A percentile compares a stretch with the other conserved stretches of the same genome.
phyloP scores from a whole-genome alignment of 2,888 invertebrate species.

The Drepanosiphum platanoidis region DNA sequence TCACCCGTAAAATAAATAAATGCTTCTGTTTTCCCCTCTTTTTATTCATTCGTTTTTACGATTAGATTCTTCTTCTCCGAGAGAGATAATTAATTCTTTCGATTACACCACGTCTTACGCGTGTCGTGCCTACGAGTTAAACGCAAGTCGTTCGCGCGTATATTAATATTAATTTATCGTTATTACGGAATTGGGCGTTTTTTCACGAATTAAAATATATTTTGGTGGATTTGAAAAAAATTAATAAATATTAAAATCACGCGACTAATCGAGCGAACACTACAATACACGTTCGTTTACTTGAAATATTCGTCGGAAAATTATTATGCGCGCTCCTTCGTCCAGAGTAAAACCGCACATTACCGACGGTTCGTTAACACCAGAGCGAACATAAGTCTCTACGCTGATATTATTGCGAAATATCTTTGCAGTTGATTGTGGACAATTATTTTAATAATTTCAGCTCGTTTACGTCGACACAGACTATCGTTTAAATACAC shows the following conservation, averaged over 20 bases:
- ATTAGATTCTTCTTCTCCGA: background rate
- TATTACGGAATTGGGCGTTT: background rate
- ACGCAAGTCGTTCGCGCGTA: too few relatives aligned
- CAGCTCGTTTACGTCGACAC: background rate
- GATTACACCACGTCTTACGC: too few relatives aligned
- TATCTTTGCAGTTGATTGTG: slow-evolving; percentile 8
- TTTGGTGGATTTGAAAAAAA: background rate
- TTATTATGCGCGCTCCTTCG: background rate
- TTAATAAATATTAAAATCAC: background rate
- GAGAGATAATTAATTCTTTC: background rate
- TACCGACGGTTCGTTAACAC: slow-evolving; percentile 16
- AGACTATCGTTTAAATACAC: background rate
- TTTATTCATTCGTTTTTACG: too few relatives aligned
- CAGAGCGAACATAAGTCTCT: background rate
- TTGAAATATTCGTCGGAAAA: background rate
- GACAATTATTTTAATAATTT: slow-evolving; percentile 18
- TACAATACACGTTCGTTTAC: background rate
- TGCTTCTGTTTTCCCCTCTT: too few relatives aligned
- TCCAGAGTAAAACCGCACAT: slow-evolving; percentile 4
- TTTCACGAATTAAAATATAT: background rate
- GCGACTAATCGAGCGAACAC: background rate
- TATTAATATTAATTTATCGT: background rate
- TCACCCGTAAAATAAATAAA: too few relatives aligned
- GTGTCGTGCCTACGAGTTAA: too few relatives aligned
- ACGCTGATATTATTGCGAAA: slow-evolving; percentile 21